A percentile compares a stretch with the other conserved stretches of the same genome.
phyloP scores from a whole-genome alignment of 2,888 invertebrate species.

The Drosophila subsilvestris region DNA sequence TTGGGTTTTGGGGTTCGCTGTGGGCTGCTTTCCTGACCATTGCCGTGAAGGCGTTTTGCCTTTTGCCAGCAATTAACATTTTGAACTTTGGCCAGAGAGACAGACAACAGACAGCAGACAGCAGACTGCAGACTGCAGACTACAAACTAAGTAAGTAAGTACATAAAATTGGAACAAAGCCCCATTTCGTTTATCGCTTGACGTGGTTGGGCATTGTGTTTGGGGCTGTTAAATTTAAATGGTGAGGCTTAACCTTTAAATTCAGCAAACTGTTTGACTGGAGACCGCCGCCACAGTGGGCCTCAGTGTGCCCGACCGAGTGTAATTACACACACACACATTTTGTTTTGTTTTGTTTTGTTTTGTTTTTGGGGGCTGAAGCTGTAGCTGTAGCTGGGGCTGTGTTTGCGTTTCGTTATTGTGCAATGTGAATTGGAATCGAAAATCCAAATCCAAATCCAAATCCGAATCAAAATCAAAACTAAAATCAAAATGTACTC shows the following conservation, averaged over 20 bases:
- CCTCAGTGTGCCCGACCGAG: constrained; percentile 7
- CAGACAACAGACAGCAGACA: background rate
- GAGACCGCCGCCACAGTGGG: constrained; percentile 28
- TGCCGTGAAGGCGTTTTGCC: constrained; percentile 45
- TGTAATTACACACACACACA: constrained; percentile 34
- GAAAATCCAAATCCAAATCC: constrained; percentile 25
- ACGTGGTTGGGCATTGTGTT: constrained; percentile 44
- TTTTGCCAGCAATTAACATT: constrained; percentile 52
- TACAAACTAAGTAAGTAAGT: too few relatives aligned
- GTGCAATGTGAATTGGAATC: constrained; percentile 17
- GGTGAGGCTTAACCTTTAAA: constrained; percentile 74
- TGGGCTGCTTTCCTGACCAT: constrained; percentile 4
- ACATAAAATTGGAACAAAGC: constrained; percentile 68
- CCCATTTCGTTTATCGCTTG: constrained; percentile 47
- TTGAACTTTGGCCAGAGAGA: constrained; percentile 59
- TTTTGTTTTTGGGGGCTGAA: constrained; percentile 2
- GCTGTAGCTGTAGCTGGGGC: constrained; percentile 9
- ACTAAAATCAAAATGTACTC: constrained; percentile 43
- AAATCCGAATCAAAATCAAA: constrained; percentile 22
- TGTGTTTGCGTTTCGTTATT: constrained; percentile 10
- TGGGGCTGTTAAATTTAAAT: constrained; percentile 67
- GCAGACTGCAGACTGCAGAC: background rate
- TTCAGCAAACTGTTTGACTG: constrained; percentile 55
- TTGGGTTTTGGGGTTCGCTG: background rate
- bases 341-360: too few relatives aligned